Conservation (phyloP, 2,797 vertebrate species). For the Ambastaia sidthimunki region DNA sequence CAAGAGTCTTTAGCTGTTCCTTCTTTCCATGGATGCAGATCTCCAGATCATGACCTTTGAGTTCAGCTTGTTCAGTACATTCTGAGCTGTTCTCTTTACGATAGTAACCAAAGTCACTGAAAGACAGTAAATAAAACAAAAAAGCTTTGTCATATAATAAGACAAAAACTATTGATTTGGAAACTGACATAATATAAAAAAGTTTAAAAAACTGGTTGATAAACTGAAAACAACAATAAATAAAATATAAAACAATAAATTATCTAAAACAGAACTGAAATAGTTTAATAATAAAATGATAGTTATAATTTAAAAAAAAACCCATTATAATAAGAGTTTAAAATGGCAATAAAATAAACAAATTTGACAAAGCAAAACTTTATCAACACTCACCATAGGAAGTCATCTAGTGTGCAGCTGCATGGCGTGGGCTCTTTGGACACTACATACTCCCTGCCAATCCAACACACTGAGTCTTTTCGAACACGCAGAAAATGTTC, state of each 20-base stretch:
- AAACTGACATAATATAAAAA: too few relatives aligned
- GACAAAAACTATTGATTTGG: not conserved
- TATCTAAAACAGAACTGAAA: too few relatives aligned
- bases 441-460: conserved; percentile 85
- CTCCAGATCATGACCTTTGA: conserved; percentile 88
- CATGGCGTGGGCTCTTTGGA: conserved; percentile 84
- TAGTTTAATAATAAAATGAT: not conserved
- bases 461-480: conserved; percentile 90
- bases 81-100: conserved; percentile 87
- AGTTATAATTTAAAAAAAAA: not conserved
- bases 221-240: not conserved
- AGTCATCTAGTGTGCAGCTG: conserved; percentile 89
- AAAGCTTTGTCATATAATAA: not conserved
- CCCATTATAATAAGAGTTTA: too few relatives aligned
- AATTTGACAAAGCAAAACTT: not conserved
- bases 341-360: not conserved
- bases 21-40: conserved; percentile 88
- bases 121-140: conserved; percentile 1
- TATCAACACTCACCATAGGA: conserved; percentile 83
- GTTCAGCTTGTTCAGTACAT: conserved; percentile 88
- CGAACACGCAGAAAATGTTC: conserved; percentile 87
- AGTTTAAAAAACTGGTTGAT: too few relatives aligned
- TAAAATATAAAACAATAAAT: not conserved
- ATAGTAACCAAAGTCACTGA: conserved; percentile 94
- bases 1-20: conserved; percentile 87